Base-by-base conservation (phyloP, 35 echinoderm and acorn worm species). In the Acanthaster planci region DNA sequence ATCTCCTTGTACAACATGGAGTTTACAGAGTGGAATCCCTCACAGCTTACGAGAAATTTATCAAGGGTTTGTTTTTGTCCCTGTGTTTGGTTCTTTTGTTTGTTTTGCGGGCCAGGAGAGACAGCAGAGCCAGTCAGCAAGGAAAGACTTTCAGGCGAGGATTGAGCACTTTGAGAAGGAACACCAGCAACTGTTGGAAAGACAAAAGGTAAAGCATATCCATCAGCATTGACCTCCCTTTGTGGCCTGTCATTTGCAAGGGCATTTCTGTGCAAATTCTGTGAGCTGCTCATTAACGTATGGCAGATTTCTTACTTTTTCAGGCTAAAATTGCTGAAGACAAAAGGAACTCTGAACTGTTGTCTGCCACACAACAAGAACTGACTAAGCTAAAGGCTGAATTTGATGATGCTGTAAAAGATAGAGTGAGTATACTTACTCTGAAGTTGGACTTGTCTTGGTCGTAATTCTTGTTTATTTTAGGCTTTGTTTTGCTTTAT, bases 241-340 rank as follows among this genome's bases (percentile, higher is more conserved):
- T 72, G 8, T n/a, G 36, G 42, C 42, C 12, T 47, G 42, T 47
- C 42, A 47, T n/a, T n/a, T n/a, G n/a, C n/a, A n/a, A n/a, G n/a
- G n/a, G n/a, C n/a, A n/a, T n/a, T n/a, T n/a, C n/a, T n/a, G n/a
- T n/a, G n/a, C n/a, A n/a, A n/a, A n/a, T n/a, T 47, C 42, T 47
- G 4, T 47, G 42, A 4, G 12, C 12, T 47, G 4, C 4, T 47
- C 42, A 47, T 47, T 47, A 12, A 4, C 4, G 4, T 6, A 47
- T 12, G 12, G 12, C 4, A 12, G 42, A 47, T 47, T 47, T 47
- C 42, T 6, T 47, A 6, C 12, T 47, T 4, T 47, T 84, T 31
- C 39, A 89, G 87, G 60, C 59, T 3, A 38, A 44, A 77, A 30
- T 72, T 9, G 51, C 82, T 17, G 64, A 89, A 23, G 53, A 83